Conservation (phyloP, 2,113 vertebrate species). For the Microtus montanus region DNA sequence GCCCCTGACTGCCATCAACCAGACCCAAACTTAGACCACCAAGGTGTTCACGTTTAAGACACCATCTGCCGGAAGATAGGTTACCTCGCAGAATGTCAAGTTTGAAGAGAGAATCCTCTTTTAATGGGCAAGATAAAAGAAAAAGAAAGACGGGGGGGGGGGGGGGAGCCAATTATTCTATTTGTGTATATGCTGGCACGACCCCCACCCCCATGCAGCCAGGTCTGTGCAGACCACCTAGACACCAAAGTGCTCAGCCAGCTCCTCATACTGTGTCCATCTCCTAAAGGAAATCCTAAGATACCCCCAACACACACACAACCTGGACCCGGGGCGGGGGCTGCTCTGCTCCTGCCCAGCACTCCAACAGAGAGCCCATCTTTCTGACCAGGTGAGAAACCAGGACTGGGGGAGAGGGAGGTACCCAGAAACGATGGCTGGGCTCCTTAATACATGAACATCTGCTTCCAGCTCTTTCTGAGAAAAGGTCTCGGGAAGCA, state of each 20-base stretch:
- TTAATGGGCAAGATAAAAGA: conserved; percentile 55
- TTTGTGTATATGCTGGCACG: neutral
- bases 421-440: conserved; percentile 52
- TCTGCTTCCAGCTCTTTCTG: conserved; percentile 50
- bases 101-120: conserved; percentile 61
- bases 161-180: neutral
- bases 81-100: conserved; percentile 67
- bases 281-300: conserved; percentile 53
- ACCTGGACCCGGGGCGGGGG: too few relatives aligned
- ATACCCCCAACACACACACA: neutral
- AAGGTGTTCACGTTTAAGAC: conserved; percentile 67
- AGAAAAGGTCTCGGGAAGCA: neutral
- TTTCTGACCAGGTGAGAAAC: conserved; percentile 40
- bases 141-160: too few relatives aligned
- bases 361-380: conserved; percentile 17
- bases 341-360: neutral
- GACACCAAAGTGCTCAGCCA: neutral
- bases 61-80: conserved; percentile 72
- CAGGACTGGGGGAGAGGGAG: neutral
- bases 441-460: conserved; percentile 56
- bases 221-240: neutral
- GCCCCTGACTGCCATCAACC: conserved; percentile 11
- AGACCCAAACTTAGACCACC: conserved; percentile 73
- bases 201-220: neutral
- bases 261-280: neutral